phyloP scores from a whole-genome alignment of 1,140 invertebrate species.

The Acromyrmex charruanus region DNA sequence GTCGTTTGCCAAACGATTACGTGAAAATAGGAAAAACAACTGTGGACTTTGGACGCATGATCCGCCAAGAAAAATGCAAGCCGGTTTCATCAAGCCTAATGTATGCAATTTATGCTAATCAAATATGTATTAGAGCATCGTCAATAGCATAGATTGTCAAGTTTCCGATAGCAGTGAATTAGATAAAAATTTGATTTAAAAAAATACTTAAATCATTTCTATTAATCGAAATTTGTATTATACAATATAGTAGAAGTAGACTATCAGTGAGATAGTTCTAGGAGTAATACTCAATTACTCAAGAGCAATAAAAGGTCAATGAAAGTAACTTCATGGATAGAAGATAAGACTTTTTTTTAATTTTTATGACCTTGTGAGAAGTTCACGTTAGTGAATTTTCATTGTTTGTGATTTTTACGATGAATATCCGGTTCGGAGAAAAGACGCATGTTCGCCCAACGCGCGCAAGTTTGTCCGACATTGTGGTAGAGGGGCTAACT shows the following conservation, averaged over 20 bases:
- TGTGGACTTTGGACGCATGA: constrained; percentile 63
- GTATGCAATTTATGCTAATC: constrained; percentile 41
- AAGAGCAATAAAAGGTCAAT: neutral
- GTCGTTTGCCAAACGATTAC: constrained; percentile 45
- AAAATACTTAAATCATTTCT: neutral
- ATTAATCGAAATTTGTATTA: neutral
- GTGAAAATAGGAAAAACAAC: constrained; percentile 63
- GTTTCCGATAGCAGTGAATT: neutral
- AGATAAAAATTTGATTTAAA: neutral
- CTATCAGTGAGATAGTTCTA: neutral
- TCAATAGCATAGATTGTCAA: neutral
- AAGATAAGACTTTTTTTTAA: neutral
- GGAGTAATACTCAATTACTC: neutral
- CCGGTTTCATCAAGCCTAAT: constrained; percentile 38
- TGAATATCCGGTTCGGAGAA: neutral
- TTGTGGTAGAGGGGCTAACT: constrained; percentile 59
- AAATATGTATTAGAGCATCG: constrained; percentile 13
- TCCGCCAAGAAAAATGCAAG: constrained; percentile 41
- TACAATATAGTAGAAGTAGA: neutral
- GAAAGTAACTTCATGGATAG: neutral
- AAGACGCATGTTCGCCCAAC: constrained; percentile 15
- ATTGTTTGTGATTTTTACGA: neutral
- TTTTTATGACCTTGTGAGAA: neutral
- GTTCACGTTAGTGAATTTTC: neutral
- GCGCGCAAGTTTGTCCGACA: constrained; percentile 53